Base-by-base conservation (phyloP, 2,888 invertebrate species). In the Dolichomitus sp. region DNA sequence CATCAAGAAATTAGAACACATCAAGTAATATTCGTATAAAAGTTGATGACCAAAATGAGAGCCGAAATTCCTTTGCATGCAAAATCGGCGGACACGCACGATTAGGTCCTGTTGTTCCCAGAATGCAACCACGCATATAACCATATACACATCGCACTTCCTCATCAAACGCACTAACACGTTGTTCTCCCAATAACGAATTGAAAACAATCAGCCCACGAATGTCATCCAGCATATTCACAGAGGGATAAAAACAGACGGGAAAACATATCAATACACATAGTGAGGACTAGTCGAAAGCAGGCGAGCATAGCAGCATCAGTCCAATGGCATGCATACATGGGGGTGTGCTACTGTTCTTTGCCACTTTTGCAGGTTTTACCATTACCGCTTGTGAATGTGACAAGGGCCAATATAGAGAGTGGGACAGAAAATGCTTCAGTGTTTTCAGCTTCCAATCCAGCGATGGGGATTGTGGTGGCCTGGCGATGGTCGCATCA, bases 371-470 rank as follows among this genome's bases (percentile, higher is more conserved):
- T 54, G 27, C 27, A 54, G 54, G 3, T 27, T 54, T 54, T 27
- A 12, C 23, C 54, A 19, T 52, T 52, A 3, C 27, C 12, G 54
- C 0, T 23, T 14, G 54, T 27, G 54, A 54, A 12, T 27, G 14
- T 27, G 54, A 54, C 50, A 19, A 9, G 23, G 3, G 27, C 54
- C 27, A 27, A 54, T 23, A 42, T 48, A 59, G 45, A 63, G 50
- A 59, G 33, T 68, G 50, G 66, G 57, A 76, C 42, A 27, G 54
- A 63, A 54, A 23, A 37, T 23, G 72, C 59, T 57, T 74, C 19
- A 23, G 54, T 40, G 63, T 81, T 81, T 81, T 78, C 72, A 81
- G 37, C 61, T 72, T 68, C 59, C 69, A 81, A 81, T 72, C 23
- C 73, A 68, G 42, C 61, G 68, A 63, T 59, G 61, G 68, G 76